These are phyloP conservation scores for Syngnathus floridae DNA, from an alignment of 2,113 vertebrate species.

Conservation along the genomic window DNA sequence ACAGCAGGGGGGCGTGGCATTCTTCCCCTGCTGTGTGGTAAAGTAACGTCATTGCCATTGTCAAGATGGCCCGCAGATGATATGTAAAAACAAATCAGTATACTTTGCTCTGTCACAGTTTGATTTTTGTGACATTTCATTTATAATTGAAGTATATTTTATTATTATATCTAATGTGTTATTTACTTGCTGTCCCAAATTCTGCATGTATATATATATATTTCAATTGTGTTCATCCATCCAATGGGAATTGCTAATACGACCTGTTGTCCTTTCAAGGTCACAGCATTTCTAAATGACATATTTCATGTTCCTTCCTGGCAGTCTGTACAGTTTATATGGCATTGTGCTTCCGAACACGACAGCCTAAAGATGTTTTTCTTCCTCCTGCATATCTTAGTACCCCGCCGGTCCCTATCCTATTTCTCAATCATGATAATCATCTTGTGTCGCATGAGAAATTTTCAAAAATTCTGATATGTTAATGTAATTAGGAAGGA, in stretches of 20 bases:
- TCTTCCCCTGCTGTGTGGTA: conserved; percentile 41
- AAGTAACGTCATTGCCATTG: conserved; percentile 36
- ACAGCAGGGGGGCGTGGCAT: conserved; percentile 42
- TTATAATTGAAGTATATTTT: not conserved
- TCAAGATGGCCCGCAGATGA: conserved; percentile 28
- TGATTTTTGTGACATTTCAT: not conserved
- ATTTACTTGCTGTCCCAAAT: not conserved
- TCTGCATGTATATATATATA: not conserved
- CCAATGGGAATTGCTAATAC: not conserved
- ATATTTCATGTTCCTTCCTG: conserved; percentile 5
- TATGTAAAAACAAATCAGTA: conserved; percentile 10
- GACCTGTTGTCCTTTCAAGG: conserved; percentile 9
- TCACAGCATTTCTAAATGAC: conserved; percentile 14
- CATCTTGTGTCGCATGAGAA: conserved; percentile 38
- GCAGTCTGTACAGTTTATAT: not conserved
- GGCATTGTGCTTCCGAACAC: conserved; percentile 5
- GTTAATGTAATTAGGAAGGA: conserved; percentile 66
- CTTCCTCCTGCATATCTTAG: conserved; percentile 3
- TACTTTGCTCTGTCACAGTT: conserved; percentile 20
- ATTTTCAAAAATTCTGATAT: conserved; percentile 54
- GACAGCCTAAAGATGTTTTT: conserved; percentile 17
- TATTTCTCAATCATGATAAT: conserved; percentile 39
- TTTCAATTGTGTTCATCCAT: not conserved
- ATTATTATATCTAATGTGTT: not conserved
- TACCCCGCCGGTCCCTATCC: conserved; percentile 1